Evolutionary conservation across 2,888 invertebrate genomes (phyloP).

Genomic region (Hirtodrosophila alboralis): DNA sequence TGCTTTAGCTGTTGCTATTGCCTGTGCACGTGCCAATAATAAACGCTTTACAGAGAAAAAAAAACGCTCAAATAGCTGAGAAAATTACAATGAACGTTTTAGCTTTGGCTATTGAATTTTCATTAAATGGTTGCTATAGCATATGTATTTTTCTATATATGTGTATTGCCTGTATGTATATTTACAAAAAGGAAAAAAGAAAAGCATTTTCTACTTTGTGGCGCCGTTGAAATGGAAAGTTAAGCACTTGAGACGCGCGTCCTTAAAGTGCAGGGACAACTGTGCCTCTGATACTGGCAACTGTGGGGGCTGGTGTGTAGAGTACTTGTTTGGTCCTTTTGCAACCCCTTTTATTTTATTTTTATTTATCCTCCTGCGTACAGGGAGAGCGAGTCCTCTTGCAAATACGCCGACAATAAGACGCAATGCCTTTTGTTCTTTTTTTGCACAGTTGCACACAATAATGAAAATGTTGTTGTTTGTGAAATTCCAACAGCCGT

Average conservation of each 20-base stretch:
- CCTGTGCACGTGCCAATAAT: constrained; percentile 49
- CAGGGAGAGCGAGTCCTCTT: constrained; percentile 25
- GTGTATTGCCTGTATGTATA: constrained; percentile 1
- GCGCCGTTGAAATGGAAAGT: constrained; percentile 72
- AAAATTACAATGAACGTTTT: constrained; percentile 67
- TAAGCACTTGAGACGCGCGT: constrained; percentile 57
- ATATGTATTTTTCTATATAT: constrained; percentile 20
- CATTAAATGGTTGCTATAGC: constrained; percentile 48
- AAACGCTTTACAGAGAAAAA: constrained; percentile 34
- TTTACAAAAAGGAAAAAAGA: too few species aligned
- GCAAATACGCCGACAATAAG: constrained; percentile 51
- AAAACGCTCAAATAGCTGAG: constrained; percentile 47
- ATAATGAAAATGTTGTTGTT: constrained; percentile 82
- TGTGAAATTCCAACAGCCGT: constrained; percentile 78
- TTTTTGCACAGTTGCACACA: constrained; percentile 78
- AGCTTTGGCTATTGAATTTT: constrained; percentile 62
- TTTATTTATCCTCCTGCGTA: too few species aligned
- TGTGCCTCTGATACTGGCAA: not conserved
- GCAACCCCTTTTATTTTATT: constrained; percentile 69
- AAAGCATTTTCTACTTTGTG: constrained; percentile 73
- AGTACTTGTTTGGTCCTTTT: constrained; percentile 4
- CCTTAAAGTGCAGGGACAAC: constrained; percentile 44
- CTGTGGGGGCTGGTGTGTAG: not conserved
- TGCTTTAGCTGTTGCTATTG: constrained; percentile 13
- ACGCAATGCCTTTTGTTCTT: constrained; percentile 66